Evolutionary conservation across 2,797 vertebrate genomes (phyloP).

Genomic region (Spondyliosoma cantharus): DNA sequence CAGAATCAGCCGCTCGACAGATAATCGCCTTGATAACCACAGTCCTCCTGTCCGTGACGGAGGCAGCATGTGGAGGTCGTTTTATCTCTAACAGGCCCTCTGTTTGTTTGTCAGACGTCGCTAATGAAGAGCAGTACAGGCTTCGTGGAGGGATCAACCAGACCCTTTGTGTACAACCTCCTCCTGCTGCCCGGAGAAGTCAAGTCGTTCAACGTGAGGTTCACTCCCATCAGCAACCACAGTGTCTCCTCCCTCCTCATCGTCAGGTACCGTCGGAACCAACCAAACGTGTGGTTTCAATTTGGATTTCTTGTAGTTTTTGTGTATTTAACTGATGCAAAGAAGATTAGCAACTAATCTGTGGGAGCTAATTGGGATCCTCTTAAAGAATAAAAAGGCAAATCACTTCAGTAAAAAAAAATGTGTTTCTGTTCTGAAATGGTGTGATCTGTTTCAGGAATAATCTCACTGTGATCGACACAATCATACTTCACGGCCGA

Average conservation of each 20-base stretch:
- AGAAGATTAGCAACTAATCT: too few relatives aligned
- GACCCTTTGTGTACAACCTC: constrained; percentile 90
- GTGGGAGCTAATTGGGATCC: too few relatives aligned
- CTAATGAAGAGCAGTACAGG: constrained; percentile 86
- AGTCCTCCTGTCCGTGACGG: background rate
- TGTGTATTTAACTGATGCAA: too few relatives aligned
- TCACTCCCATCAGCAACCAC: constrained; percentile 92
- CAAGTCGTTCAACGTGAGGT: constrained; percentile 91
- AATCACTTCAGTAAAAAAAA: background rate
- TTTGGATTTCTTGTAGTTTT: too few relatives aligned
- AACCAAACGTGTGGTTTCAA: background rate
- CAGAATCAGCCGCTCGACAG: constrained; percentile 17
- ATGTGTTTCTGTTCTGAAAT: background rate
- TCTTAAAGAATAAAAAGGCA: background rate
- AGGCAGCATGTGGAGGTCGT: constrained; percentile 51
- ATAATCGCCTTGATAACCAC: constrained; percentile 5
- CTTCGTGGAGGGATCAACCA: constrained; percentile 87
- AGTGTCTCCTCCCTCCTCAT: constrained; percentile 94
- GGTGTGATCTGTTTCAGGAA: constrained; percentile 84
- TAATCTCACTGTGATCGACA: constrained; percentile 96
- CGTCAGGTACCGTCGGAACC: constrained; percentile 86
- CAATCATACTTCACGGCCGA: constrained; percentile 91
- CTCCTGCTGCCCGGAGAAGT: constrained; percentile 93
- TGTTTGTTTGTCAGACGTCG: constrained; percentile 85
- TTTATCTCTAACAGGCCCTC: constrained; percentile 53